These are phyloP conservation scores for Argopecten irradians DNA, from an alignment of 1,140 invertebrate species.

Conservation along the genomic window DNA sequence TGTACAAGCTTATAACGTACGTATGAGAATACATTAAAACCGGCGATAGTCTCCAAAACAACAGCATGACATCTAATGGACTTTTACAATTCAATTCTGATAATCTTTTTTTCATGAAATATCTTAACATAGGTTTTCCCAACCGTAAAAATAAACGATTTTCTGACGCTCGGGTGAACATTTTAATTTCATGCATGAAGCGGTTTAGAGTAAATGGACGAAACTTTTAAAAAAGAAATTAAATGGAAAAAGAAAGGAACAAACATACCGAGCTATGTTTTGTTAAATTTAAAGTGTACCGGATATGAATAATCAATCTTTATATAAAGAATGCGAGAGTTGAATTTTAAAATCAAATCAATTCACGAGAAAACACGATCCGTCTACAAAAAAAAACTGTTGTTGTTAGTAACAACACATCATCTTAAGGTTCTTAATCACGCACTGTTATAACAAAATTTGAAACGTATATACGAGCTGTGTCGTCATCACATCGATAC, in stretches of 20 bases:
- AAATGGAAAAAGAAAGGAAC: conserved; percentile 22
- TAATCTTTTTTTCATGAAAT: conserved; percentile 23
- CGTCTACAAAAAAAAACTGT: background rate
- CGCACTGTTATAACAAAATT: background rate
- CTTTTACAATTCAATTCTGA: conserved; percentile 2
- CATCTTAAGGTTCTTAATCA: background rate
- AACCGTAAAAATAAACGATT: conserved; percentile 22
- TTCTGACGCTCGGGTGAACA: background rate
- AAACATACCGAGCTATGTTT: conserved; percentile 9
- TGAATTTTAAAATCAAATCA: background rate
- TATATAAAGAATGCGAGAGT: background rate
- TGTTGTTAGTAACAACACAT: background rate
- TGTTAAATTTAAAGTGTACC: background rate
- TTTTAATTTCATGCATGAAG: conserved; percentile 13
- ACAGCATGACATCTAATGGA: background rate
- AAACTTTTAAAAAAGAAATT: conserved; percentile 19
- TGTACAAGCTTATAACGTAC: background rate
- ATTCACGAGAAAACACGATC: background rate
- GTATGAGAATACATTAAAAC: background rate
- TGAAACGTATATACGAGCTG: background rate
- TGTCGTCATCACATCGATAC: background rate
- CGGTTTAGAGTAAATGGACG: conserved; percentile 8
- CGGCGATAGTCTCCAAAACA: background rate
- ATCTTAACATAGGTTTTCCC: conserved; percentile 21
- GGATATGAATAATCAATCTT: conserved; percentile 12